phyloP scores from a whole-genome alignment of 2,888 invertebrate species.

The Eristalis pertinax region DNA sequence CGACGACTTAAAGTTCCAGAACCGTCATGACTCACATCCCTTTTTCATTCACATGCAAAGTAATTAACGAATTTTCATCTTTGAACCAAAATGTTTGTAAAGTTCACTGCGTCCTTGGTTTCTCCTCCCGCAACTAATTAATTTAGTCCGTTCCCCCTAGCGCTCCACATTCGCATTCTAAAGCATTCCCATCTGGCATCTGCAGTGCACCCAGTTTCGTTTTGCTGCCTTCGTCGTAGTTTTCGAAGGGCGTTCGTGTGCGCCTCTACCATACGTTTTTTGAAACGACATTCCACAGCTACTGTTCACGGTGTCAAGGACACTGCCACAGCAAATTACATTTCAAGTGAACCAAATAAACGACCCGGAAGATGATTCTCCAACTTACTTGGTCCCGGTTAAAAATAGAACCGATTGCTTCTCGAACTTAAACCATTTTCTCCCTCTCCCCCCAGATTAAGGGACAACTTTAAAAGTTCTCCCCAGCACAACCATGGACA shows the following conservation, averaged over 20 bases:
- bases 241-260: neutral
- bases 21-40: neutral
- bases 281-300: neutral
- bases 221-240: neutral
- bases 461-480: neutral
- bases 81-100: neutral
- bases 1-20: neutral
- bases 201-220: neutral
- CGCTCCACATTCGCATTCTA: neutral
- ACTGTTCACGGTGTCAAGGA: neutral
- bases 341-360: neutral
- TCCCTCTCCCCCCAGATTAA: neutral
- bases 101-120: neutral
- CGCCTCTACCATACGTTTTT: neutral
- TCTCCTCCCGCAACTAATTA: neutral
- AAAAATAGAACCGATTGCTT: neutral
- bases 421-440: neutral
- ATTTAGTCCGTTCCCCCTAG: neutral
- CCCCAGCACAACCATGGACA: conserved; percentile 77
- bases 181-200: neutral
- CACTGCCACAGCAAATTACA: neutral
- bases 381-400: neutral
- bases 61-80: neutral
- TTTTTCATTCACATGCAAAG: neutral
- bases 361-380: neutral